Evolutionary conservation across 2,888 invertebrate genomes (phyloP), one percentile per base, ranked within the genome.

Genomic region (Athalia rosae): DNA sequence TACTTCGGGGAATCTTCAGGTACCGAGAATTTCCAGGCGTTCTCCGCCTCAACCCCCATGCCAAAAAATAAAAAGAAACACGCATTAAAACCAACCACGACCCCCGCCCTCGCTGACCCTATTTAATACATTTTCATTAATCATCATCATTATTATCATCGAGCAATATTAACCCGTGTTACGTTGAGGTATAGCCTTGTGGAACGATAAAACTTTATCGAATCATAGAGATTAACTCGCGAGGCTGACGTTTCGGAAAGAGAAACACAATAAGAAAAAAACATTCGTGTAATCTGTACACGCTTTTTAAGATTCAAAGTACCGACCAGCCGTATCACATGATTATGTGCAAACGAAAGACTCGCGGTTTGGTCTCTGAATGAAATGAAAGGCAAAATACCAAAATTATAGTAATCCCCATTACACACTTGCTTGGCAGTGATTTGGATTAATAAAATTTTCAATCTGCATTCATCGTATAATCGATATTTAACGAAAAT

Each of bases 1-100:
- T 90, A 90, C 86, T 93, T 92, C 89, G 93, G 93, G 91, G 91
- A 92, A 79, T 78, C 79, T 80, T 78, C 81, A 85, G 86, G 86
- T 85, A 85, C 82, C 83, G 82, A 78, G 81, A 84, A 82, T 73
- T 73, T 80, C 79, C 79, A 77, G 80, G 43, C 76, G 78, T 13
- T 7, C 53, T 53, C 13, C 48, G 15, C 61, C 78, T 78, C 56
- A 79, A 73, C 53, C 58, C 67, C 74, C 28, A 28, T 28, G 28
- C 28, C 28, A 28, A 71, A 63, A 41, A 50, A 13, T 64, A 45
- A 56, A 45, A 45, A 41, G 67, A 28, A 53, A 13, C 15, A 53
- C 9, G 0, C 4, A 7, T 41, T 13, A 64, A 11, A 59, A 79
- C 74, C 56, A 62, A 76, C 81, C 78, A 76, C 69, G 28, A 69